phyloP scores from a whole-genome alignment of 2,113 vertebrate species.

The Numenius arquata region DNA sequence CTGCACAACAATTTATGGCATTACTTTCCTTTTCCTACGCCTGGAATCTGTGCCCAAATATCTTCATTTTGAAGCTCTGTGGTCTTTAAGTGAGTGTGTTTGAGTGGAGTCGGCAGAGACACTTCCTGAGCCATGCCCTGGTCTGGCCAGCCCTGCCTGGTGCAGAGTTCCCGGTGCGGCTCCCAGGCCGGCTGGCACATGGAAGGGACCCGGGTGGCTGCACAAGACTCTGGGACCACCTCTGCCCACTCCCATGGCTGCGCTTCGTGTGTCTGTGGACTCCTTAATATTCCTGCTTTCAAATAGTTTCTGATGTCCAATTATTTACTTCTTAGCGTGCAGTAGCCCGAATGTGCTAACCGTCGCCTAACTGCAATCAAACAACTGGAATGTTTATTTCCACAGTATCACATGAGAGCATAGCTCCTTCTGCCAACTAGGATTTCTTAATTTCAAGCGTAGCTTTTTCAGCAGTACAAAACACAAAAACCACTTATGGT shows the following conservation, averaged over 20 bases:
- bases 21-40: background rate
- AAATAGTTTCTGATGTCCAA: background rate
- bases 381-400: background rate
- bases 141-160: background rate
- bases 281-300: background rate
- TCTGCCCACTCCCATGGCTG: background rate
- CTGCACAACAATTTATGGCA: background rate
- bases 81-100: background rate
- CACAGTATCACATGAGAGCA: background rate
- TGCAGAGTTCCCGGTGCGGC: background rate
- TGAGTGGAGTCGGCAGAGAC: background rate
- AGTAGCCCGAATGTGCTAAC: background rate
- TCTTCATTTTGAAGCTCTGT: background rate
- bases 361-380: background rate
- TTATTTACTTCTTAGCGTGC: background rate
- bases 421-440: background rate
- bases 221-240: background rate
- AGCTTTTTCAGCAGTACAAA: background rate
- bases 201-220: accelerated
- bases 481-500: background rate
- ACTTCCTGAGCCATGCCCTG: background rate
- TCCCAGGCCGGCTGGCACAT: background rate
- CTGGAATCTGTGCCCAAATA: background rate
- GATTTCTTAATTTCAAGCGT: background rate
- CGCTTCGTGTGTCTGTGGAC: background rate